Evolutionary conservation across 2,113 vertebrate species (phyloP).

Genomic region (Bambusicola thoracicus): DNA sequence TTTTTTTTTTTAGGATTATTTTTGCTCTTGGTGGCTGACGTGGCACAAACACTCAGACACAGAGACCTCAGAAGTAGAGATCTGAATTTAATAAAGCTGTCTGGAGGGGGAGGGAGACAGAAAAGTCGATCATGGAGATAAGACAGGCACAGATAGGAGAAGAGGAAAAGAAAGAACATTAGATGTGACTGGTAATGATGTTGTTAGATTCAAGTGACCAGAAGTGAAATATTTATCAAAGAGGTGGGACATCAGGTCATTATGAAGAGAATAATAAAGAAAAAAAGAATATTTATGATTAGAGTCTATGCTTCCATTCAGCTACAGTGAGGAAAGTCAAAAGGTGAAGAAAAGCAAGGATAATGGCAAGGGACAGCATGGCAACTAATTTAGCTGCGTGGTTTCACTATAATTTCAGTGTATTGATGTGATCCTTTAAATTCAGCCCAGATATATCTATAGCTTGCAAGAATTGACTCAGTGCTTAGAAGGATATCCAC

Average conservation of each 20-base stretch:
- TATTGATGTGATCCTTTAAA: not conserved
- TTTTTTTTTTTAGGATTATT: not conserved
- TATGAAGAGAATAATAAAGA: not conserved
- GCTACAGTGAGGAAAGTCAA: not conserved
- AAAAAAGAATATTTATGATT: not conserved
- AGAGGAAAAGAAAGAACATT: slow-evolving; percentile 29
- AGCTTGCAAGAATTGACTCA: not conserved
- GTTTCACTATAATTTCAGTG: not conserved
- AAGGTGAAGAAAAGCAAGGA: not conserved
- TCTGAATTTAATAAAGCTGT: slow-evolving; percentile 64
- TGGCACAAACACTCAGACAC: slow-evolving; percentile 8
- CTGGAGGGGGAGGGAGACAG: not conserved
- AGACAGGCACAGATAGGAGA: slow-evolving; percentile 17
- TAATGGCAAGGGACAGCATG: not conserved
- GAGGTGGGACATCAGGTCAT: not conserved
- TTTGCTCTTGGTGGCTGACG: not conserved
- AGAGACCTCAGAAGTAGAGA: slow-evolving; percentile 12
- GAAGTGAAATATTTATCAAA: slow-evolving; percentile 18
- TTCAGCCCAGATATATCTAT: not conserved
- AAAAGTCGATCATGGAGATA: slow-evolving; percentile 43
- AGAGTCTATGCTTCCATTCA: not conserved
- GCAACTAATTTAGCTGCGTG: not conserved
- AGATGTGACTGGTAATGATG: not conserved
- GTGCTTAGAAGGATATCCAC: not conserved
- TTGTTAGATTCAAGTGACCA: not conserved